Conservation (phyloP, 2,113 vertebrate genomes). For the Petrocephalus microphthalmus region DNA sequence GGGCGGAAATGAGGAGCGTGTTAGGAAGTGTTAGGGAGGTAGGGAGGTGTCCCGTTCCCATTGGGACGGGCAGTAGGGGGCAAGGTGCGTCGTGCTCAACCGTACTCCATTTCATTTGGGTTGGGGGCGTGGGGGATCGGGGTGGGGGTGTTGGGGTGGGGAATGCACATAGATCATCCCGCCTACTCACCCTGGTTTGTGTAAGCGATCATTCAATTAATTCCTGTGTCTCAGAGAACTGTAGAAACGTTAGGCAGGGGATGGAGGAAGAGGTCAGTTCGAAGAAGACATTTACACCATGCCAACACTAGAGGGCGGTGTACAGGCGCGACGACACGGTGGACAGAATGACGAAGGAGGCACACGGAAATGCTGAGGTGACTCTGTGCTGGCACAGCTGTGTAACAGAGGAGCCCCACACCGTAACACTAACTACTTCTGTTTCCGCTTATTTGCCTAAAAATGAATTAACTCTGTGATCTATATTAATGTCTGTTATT, state of each 20-base stretch:
- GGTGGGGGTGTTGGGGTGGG: conserved; percentile 11
- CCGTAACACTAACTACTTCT: neutral
- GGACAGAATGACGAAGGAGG: conserved; percentile 30
- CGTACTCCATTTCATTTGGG: conserved; percentile 29
- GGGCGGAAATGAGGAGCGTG: neutral
- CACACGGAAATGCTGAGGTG: conserved; percentile 40
- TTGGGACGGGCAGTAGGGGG: conserved; percentile 17
- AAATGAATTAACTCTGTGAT: neutral
- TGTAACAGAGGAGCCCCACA: neutral
- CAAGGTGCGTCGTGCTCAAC: conserved; percentile 41
- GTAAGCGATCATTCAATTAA: conserved; percentile 69
- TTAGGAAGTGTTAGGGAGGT: conserved; percentile 1
- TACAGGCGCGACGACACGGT: conserved; percentile 41
- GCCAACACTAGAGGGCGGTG: conserved; percentile 38
- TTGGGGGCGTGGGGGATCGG: conserved; percentile 4
- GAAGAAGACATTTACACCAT: conserved; percentile 26
- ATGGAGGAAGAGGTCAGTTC: conserved; percentile 40
- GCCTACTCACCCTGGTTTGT: conserved; percentile 61
- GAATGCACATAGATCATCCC: conserved; percentile 52
- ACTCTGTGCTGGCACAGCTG: neutral
- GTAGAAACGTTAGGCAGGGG: conserved; percentile 62
- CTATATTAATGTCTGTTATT: neutral
- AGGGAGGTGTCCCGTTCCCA: conserved; percentile 28
- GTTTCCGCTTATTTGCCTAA: neutral
- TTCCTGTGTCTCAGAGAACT: conserved; percentile 73